Percentiles rank a stretch among this genome's conserved stretches.
These are phyloP conservation scores for Furnarius figulus DNA, from an alignment of 2,113 vertebrate species.

Conservation along the genomic window DNA sequence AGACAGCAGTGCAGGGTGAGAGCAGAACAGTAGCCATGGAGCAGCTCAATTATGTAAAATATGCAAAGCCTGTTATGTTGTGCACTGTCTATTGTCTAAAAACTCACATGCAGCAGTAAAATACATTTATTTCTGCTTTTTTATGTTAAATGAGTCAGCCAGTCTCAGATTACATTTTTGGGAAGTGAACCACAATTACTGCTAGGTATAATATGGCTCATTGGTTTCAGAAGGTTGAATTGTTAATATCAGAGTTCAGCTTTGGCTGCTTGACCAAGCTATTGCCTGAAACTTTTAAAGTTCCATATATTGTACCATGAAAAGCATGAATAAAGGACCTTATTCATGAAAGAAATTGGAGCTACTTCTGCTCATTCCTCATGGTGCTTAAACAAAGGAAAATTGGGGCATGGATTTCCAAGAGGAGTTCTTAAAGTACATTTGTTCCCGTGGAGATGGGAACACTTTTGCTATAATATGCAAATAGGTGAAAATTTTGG, in stretches of 20 bases:
- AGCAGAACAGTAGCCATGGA: background rate
- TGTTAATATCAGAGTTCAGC: background rate
- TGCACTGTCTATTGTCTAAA: background rate
- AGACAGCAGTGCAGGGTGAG: background rate
- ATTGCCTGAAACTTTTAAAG: slow-evolving; percentile 10
- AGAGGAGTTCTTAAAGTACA: background rate
- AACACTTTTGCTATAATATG: background rate
- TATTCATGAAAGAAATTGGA: slow-evolving; percentile 16
- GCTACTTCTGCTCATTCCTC: background rate
- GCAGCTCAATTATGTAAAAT: background rate
- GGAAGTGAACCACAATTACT: background rate
- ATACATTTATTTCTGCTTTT: background rate
- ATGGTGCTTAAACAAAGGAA: background rate
- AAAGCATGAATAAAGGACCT: slow-evolving; percentile 11
- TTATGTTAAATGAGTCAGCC: background rate
- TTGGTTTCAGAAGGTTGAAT: slow-evolving; percentile 14
- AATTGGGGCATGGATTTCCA: background rate
- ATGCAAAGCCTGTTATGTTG: background rate
- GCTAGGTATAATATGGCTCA: background rate
- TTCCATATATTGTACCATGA: background rate
- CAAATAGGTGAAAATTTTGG: background rate
- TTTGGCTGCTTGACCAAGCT: slow-evolving; percentile 22
- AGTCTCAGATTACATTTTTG: background rate
- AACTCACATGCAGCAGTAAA: background rate
- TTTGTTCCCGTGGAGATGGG: background rate